A percentile compares a stretch with the other conserved stretches of the same genome.
phyloP scores from a whole-genome alignment of 2,797 vertebrate species.

The Sphenopsis melanotis region DNA sequence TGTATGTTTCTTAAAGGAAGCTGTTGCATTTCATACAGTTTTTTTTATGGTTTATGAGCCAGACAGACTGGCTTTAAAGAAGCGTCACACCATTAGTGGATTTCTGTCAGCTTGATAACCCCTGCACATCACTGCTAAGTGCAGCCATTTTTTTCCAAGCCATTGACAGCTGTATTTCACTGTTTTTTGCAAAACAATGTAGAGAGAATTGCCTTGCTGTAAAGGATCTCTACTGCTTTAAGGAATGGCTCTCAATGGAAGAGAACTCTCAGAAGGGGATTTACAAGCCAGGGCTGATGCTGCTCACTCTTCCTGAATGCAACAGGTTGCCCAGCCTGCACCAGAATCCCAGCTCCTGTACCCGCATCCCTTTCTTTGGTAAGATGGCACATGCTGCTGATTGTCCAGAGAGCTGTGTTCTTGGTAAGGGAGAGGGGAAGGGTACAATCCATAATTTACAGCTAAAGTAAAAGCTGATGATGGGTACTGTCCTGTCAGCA shows the following conservation, averaged over 20 bases:
- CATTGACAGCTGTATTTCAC: constrained; percentile 51
- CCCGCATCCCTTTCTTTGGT: constrained; percentile 88
- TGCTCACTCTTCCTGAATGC: constrained; percentile 82
- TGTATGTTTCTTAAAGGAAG: neutral
- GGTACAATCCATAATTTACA: fast-evolving
- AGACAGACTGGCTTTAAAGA: neutral
- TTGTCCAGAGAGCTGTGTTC: neutral
- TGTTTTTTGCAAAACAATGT: constrained; percentile 65
- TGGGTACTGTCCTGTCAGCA: neutral
- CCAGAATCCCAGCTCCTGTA: constrained; percentile 79
- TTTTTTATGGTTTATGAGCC: neutral
- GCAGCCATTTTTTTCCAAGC: neutral
- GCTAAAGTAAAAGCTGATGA: neutral
- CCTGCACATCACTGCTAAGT: neutral
- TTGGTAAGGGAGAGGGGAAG: neutral
- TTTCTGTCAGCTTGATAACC: neutral
- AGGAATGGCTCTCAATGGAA: constrained; percentile 85
- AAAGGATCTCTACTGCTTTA: constrained; percentile 94
- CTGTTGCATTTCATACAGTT: neutral
- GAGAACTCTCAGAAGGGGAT: constrained; percentile 77
- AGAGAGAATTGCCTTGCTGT: constrained; percentile 95
- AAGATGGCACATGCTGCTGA: neutral
- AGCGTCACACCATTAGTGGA: neutral
- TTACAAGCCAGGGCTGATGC: constrained; percentile 74
- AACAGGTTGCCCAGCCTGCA: constrained; percentile 85